These are phyloP conservation scores for Tricholaema leucomelas DNA, from an alignment of 2,113 vertebrate genomes.

Conservation along the genomic window DNA sequence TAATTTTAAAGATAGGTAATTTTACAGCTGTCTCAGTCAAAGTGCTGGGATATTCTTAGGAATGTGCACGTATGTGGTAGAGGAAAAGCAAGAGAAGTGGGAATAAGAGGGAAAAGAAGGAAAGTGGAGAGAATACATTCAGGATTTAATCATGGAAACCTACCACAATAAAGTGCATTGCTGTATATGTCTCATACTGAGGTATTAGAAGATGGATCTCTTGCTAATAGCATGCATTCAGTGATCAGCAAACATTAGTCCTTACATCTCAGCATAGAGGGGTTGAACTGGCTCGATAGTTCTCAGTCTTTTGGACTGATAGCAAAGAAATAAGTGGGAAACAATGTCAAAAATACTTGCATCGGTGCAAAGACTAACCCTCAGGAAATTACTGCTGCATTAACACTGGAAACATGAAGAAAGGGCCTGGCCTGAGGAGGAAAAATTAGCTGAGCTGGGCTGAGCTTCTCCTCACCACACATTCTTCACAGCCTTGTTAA, in stretches of 20 bases:
- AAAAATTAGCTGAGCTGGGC: neutral
- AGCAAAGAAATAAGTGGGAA: neutral
- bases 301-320: neutral
- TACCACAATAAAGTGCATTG: neutral
- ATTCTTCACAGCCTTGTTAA: neutral
- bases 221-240: neutral
- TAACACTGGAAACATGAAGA: neutral
- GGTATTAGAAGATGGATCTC: neutral
- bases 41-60: neutral
- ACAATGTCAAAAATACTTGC: neutral
- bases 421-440: neutral
- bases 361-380: neutral
- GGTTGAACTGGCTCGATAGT: neutral
- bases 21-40: neutral
- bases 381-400: neutral
- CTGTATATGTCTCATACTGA: neutral
- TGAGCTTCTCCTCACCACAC: neutral
- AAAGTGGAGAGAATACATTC: neutral
- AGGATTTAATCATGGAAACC: neutral
- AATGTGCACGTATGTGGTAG: neutral
- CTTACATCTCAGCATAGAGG: neutral
- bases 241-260: neutral
- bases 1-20: neutral
- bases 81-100: accelerated
- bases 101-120: neutral